Evolutionary conservation across 1,140 invertebrate species (phyloP).

Genomic region (Helicoverpa zea): DNA sequence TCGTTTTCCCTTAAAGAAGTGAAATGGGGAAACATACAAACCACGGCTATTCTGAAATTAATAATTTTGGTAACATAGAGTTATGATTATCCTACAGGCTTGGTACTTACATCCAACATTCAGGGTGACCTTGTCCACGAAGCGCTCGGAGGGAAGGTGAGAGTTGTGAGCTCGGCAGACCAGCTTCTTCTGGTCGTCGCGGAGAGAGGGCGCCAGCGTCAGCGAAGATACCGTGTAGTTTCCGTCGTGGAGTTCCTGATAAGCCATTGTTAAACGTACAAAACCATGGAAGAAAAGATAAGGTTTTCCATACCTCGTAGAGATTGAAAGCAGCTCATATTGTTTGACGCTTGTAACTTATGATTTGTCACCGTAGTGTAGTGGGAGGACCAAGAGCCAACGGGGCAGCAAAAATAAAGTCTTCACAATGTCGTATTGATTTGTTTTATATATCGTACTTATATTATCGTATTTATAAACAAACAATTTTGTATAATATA

Average conservation of each 20-base stretch:
- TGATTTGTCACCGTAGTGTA: too few relatives aligned
- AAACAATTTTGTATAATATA: too few relatives aligned
- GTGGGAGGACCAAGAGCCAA: too few relatives aligned
- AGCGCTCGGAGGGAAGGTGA: slow-evolving; percentile 65
- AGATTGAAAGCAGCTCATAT: too few relatives aligned
- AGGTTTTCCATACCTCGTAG: not conserved
- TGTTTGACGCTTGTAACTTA: too few relatives aligned
- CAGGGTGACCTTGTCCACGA: slow-evolving; percentile 73
- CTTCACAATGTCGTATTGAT: too few relatives aligned
- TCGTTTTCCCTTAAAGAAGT: not conserved
- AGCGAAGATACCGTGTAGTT: slow-evolving; percentile 81
- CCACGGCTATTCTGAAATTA: not conserved
- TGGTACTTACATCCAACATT: slow-evolving; percentile 76
- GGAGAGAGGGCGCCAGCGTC: slow-evolving; percentile 75
- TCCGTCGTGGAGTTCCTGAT: slow-evolving; percentile 78
- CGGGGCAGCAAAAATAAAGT: too few relatives aligned
- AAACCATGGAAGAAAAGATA: not conserved
- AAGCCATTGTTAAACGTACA: not conserved
- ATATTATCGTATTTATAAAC: too few relatives aligned
- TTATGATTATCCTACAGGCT: not conserved
- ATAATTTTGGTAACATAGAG: not conserved
- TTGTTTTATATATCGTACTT: too few relatives aligned
- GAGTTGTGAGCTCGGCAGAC: slow-evolving; percentile 75
- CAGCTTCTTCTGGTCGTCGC: slow-evolving; percentile 66
- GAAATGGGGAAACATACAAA: not conserved